Evolutionary conservation across 2,113 vertebrate species (phyloP), one percentile per base, ranked within the genome.

Genomic region (Oophaga pumilio): DNA sequence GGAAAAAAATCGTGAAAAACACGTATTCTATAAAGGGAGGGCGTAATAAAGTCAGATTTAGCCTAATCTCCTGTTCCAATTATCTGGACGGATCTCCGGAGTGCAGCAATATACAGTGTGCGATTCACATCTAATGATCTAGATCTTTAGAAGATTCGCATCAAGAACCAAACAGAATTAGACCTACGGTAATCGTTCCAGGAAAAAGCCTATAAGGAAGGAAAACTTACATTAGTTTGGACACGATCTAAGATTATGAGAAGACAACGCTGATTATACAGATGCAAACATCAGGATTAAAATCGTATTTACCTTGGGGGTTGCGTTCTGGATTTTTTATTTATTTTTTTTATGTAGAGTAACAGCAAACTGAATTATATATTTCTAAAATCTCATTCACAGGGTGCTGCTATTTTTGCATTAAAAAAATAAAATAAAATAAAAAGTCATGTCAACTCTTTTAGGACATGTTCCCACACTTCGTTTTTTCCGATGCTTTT

Each of bases 1-100:
- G 12, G 12, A n/a, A 24, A 53, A 53, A 77, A 22, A n/a, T 4
- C 0, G 22, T 24, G 49, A 10, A 13, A 22, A 79, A 26, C 28
- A 5, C 15, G 15, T 53, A 50, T 52, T 66, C 10, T n/a, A 60
- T n/a, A n/a, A n/a, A n/a, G 20, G 80, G 20, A 17, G 80, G 24
- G 22, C 28, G 20, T 24, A 24, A 76, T 33, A 18, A 62, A 57
- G 64, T n/a, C 43, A 64, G 28, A 77, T 43, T 78, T 7, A 68
- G 24, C 9, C 11, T 66, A 86, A 86, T 78, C 85, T 86, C 73
- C 59, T 56, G 26, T 76, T 77, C 84, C 69, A 64, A 77, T 85
- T 85, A 85, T 60, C 57, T 62, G 22, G 57, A 62, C 14, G 53
- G 84, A 77, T 64, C 64, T 62, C 24, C 60, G 15, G 11, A 66